Conservation (phyloP, 2,888 invertebrate genomes). For the Nomada hirtipes region DNA sequence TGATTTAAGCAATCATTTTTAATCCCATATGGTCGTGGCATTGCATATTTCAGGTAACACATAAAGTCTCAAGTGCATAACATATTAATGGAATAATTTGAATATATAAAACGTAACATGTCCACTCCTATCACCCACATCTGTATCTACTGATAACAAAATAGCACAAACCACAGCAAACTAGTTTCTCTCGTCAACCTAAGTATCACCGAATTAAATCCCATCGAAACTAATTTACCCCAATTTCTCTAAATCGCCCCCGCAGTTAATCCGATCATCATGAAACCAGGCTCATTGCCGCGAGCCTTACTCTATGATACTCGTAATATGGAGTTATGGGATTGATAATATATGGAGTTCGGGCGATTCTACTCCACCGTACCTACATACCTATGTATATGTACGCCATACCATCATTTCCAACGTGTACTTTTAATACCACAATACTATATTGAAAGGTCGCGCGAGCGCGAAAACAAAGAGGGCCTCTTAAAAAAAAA, state of each 20-base stretch:
- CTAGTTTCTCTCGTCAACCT: neutral
- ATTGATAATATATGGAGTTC: constrained; percentile 6
- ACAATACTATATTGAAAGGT: constrained; percentile 55
- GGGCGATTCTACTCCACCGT: constrained; percentile 2
- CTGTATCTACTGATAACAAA: neutral
- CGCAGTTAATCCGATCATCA: constrained; percentile 9
- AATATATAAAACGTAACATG: neutral
- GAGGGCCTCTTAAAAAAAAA: constrained; percentile 41
- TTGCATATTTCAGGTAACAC: no score
- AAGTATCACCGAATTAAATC: neutral
- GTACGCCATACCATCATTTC: constrained; percentile 22
- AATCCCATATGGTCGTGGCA: no score
- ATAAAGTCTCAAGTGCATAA: no score
- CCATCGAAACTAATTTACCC: neutral
- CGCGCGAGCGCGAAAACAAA: constrained; percentile 62
- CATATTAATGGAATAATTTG: no score
- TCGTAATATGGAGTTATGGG: constrained; percentile 1
- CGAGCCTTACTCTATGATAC: no score
- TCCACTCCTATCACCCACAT: neutral
- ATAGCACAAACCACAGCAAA: neutral
- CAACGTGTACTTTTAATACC: constrained; percentile 50
- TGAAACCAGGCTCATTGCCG: neutral
- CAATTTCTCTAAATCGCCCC: neutral
- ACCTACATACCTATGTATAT: neutral
- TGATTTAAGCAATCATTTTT: no score